Percentiles rank a stretch among this genome's conserved stretches.
Evolutionary conservation across 2,113 vertebrate species (phyloP).

Genomic region (Leptodactylus fuscus): DNA sequence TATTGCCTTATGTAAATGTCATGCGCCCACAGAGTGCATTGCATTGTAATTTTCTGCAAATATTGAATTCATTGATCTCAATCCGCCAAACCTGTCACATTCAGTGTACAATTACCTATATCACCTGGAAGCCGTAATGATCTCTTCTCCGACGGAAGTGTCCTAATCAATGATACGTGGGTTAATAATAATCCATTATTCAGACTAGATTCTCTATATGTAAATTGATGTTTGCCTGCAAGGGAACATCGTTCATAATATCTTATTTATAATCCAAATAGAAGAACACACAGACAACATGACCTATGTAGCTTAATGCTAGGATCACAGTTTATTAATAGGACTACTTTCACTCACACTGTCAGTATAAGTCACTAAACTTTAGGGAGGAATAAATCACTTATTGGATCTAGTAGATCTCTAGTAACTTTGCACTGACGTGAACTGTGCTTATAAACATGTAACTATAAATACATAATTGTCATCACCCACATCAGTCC

Average conservation of each 20-base stretch:
- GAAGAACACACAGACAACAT: neutral
- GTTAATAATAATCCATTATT: neutral
- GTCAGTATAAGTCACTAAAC: neutral
- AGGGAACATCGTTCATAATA: neutral
- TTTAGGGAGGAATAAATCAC: neutral
- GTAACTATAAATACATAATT: no score
- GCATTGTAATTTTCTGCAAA: slow-evolving; percentile 11
- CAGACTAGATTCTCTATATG: neutral
- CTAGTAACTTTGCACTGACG: neutral
- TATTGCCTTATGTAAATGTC: neutral
- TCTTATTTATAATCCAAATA: neutral
- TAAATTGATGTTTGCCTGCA: neutral
- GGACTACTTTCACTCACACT: neutral
- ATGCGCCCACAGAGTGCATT: neutral
- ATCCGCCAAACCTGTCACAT: neutral
- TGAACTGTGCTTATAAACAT: no score
- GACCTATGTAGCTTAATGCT: neutral
- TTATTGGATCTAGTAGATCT: neutral
- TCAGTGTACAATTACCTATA: neutral
- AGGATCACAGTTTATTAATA: neutral
- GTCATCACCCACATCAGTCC: no score
- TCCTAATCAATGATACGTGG: neutral
- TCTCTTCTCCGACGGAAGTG: neutral
- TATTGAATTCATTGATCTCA: slow-evolving; percentile 24
- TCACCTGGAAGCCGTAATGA: slow-evolving; percentile 4